Evolutionary conservation across 2,888 invertebrate species (phyloP).

Genomic region (Tuberolachnus salignus): DNA sequence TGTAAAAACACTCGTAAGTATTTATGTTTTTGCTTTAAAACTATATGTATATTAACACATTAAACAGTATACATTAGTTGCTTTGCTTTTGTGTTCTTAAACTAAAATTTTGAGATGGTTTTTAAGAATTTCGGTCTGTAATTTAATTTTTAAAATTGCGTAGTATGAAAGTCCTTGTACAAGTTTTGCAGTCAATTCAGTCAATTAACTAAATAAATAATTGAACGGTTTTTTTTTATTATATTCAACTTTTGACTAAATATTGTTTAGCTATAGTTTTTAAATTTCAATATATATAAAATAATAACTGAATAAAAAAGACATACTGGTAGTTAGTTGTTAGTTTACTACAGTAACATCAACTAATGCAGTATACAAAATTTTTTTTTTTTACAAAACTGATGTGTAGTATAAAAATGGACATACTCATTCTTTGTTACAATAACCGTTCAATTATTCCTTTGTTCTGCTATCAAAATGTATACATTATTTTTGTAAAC

Average conservation of each 20-base stretch:
- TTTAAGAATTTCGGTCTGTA: too few species aligned
- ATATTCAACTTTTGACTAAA: not conserved
- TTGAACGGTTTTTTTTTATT: not conserved
- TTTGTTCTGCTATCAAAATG: not conserved
- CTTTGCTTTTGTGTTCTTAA: not conserved
- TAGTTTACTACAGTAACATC: too few species aligned
- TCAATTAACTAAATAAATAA: not conserved
- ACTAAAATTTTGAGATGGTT: too few species aligned
- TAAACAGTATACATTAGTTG: not conserved
- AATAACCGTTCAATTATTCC: not conserved
- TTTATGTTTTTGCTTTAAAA: constrained; percentile 38
- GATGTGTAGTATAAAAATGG: too few species aligned
- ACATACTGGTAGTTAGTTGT: too few species aligned
- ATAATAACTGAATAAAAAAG: not conserved
- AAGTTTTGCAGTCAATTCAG: not conserved
- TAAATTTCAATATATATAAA: too few species aligned
- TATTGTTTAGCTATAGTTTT: not conserved
- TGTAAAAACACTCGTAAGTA: constrained; percentile 52
- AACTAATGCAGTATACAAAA: too few species aligned
- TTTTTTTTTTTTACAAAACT: too few species aligned
- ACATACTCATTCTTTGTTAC: not conserved
- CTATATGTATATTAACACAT: not conserved
- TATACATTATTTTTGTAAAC: constrained; percentile 2
- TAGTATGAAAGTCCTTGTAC: too few species aligned
- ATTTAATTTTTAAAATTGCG: not conserved